Conservation (phyloP, 2,113 vertebrate species). For the Dromaius novaehollandiae region DNA sequence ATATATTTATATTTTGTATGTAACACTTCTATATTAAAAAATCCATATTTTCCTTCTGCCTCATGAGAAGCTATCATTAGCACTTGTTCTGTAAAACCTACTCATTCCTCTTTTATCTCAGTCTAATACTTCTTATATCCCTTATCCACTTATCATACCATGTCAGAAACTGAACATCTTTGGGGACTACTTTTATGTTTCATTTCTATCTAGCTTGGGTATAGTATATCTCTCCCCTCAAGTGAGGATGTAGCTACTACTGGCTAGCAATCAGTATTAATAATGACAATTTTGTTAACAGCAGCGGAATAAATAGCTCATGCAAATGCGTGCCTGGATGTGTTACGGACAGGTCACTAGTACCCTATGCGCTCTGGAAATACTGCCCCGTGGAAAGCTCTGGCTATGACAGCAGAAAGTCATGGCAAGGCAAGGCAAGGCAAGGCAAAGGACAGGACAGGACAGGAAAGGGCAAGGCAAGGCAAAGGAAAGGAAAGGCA, state of each 20-base stretch:
- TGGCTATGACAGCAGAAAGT: not conserved
- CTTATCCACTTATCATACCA: not conserved
- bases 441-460: too few species aligned
- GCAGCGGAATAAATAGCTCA: not conserved
- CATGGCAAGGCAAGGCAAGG: too few species aligned
- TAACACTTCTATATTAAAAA: not conserved
- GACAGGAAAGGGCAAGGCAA: too few species aligned
- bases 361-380: not conserved
- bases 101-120: not conserved
- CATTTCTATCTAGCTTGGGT: not conserved
- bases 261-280: not conserved
- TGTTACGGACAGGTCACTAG: not conserved
- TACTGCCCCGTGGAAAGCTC: not conserved
- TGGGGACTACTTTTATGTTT: not conserved
- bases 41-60: not conserved
- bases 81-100: not conserved
- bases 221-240: not conserved
- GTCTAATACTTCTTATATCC: not conserved
- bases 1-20: not conserved
- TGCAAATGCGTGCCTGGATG: too few species aligned
- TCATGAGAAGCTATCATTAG: not conserved
- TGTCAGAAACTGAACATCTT: not conserved
- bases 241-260: fast-evolving
- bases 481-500: too few species aligned
- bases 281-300: not conserved